Evolutionary conservation across 2,113 vertebrate species (phyloP).

Genomic region (Cebidichthys violaceus): DNA sequence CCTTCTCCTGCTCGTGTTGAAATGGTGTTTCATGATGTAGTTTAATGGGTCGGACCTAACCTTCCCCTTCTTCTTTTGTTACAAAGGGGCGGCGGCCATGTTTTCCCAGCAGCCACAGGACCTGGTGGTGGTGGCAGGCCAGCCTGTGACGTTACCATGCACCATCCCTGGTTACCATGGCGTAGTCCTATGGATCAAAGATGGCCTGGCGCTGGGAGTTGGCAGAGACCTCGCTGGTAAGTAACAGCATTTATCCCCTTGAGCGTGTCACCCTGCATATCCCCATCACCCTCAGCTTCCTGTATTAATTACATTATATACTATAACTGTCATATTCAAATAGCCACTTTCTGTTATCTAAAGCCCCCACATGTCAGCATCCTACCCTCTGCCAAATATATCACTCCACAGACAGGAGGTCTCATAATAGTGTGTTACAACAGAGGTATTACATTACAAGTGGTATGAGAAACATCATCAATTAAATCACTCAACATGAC

Average conservation of each 20-base stretch:
- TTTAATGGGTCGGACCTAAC: conserved; percentile 1
- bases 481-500: conserved; percentile 28
- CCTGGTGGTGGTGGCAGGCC: conserved; percentile 94
- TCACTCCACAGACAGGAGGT: conserved; percentile 28
- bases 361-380: conserved; percentile 42
- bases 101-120: conserved; percentile 98
- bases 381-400: conserved; percentile 36
- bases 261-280: conserved; percentile 3
- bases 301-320: conserved; percentile 25
- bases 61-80: background rate
- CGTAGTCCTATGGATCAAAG: conserved; percentile 97
- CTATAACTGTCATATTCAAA: conserved; percentile 30
- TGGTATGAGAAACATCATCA: conserved; percentile 25
- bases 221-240: conserved; percentile 96
- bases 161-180: conserved; percentile 95
- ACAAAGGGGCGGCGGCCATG: conserved; percentile 88
- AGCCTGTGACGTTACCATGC: conserved; percentile 93
- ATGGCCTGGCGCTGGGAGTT: conserved; percentile 94
- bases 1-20: conserved; percentile 1
- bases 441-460: conserved; percentile 4
- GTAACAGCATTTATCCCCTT: conserved; percentile 40
- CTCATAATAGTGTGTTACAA: conserved; percentile 21
- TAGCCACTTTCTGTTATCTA: conserved; percentile 28
- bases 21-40: background rate
- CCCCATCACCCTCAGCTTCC: conserved; percentile 18